A percentile compares a stretch with the other conserved stretches of the same genome.
These are phyloP conservation scores for Harpalus rubripes DNA, from an alignment of 2,888 invertebrate genomes.

Conservation along the genomic window DNA sequence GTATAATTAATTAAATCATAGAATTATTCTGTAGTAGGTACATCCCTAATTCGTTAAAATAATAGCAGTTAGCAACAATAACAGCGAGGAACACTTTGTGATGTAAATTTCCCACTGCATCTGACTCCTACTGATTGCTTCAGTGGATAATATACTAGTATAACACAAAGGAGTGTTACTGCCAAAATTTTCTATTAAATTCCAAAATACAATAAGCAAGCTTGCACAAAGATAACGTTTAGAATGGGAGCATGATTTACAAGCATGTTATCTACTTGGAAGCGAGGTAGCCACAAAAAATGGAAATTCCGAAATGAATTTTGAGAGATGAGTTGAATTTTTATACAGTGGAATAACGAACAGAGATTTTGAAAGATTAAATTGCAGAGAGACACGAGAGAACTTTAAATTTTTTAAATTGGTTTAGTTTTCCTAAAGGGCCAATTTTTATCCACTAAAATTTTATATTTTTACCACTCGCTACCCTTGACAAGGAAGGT, in stretches of 20 bases:
- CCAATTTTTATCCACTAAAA: no score
- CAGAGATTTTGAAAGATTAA: not conserved
- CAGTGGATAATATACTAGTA: constrained; percentile 34
- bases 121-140: constrained; percentile 16
- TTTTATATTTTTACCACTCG: no score
- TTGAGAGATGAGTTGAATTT: constrained; percentile 11
- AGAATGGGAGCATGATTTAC: constrained; percentile 42
- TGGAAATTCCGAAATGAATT: constrained; percentile 19
- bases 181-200: constrained; percentile 51
- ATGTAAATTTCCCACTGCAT: constrained; percentile 30
- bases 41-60: not conserved
- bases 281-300: constrained; percentile 1
- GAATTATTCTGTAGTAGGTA: not conserved
- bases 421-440: no score
- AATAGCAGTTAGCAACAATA: constrained; percentile 15
- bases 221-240: constrained; percentile 30
- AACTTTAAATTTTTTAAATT: not conserved
- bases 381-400: not conserved
- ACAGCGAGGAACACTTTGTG: constrained; percentile 14
- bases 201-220: constrained; percentile 50
- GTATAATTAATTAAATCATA: constrained; percentile 1
- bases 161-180: constrained; percentile 39
- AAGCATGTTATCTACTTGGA: constrained; percentile 17
- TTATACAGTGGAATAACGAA: not conserved
- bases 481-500: no score